Percentiles rank a stretch among this genome's conserved stretches.
phyloP scores from a whole-genome alignment of 2,113 vertebrate species.

The Microtus montanus region DNA sequence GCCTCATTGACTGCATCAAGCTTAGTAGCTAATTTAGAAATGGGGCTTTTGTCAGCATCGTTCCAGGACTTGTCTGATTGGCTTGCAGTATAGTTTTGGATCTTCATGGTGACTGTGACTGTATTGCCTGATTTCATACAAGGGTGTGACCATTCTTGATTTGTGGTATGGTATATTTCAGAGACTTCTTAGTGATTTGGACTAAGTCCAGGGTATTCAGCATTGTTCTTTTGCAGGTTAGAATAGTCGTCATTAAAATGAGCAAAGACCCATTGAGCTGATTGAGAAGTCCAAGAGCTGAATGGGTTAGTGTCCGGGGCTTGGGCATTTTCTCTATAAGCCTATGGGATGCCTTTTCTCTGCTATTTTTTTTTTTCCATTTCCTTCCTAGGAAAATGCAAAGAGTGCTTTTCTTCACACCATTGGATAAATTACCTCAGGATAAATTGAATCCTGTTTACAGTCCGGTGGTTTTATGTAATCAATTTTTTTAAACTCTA shows the following conservation, averaged over 20 bases:
- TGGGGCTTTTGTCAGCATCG: neutral
- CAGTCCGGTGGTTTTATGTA: conserved; percentile 65
- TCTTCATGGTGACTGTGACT: neutral
- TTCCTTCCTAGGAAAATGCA: conserved; percentile 64
- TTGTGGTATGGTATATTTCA: conserved; percentile 31
- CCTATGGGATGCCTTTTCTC: conserved; percentile 34
- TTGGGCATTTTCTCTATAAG: neutral
- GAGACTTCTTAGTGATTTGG: neutral
- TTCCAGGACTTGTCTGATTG: neutral
- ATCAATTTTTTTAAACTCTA: conserved; percentile 62
- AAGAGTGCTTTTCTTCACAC: conserved; percentile 70
- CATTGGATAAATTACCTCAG: conserved; percentile 71
- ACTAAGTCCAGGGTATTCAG: neutral
- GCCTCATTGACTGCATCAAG: conserved; percentile 16
- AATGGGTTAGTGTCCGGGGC: neutral
- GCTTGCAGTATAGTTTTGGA: neutral
- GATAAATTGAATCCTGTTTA: conserved; percentile 73
- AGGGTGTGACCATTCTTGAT: neutral
- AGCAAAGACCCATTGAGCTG: neutral
- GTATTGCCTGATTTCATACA: neutral
- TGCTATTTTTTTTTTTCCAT: neutral
- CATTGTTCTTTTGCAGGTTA: neutral
- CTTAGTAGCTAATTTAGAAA: conserved; percentile 29
- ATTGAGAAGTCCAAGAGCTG: neutral
- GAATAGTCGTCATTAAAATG: conserved; percentile 2